Evolutionary conservation across 2,113 vertebrate genomes (phyloP), one percentile per base, ranked within the genome.

Genomic region (Ailurus styani): DNA sequence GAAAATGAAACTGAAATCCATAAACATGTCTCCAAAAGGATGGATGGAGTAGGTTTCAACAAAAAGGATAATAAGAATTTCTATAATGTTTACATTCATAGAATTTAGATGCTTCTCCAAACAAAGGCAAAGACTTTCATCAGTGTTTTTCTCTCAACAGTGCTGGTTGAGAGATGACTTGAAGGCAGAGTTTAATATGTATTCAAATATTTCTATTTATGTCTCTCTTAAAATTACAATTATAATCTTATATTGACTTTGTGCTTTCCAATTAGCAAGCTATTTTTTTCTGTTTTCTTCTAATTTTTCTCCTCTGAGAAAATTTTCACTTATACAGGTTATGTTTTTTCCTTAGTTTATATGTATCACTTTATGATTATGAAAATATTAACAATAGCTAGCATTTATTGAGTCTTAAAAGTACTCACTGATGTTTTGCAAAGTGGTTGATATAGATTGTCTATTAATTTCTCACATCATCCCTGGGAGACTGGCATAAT

Each of bases 151-250:
- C 40, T 72, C 8, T 84, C 20, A 94, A 42, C 13, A 85, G 8
- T 81, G 29, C 3, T 81, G 57, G 18, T 75, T 87, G 3, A 50
- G 50, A 31, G 34, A 79, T 77, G 20, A 96, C 77, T 83, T 85
- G 27, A 70, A 88, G 75, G 37, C 68, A 92, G 52, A 70, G 6
- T 83, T 94, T 91, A 92, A 68, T 68, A 82, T 72, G 11, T 57
- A 84, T 88, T 97, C 18, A 87, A 93, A 93, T 91, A 93, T 90
- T 93, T 97, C 93, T 87, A 45, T 84, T 87, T 87, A 57, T 93
- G 27, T 75, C n/a, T 47, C 34, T 87, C 17, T 96, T 87, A 89
- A 5, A 75, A 77, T 92, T 97, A 84, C 20, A 93, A 10, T 73
- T 60, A 27, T 50, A 81, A 83, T 72, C 50, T 91, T 91, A 77